phyloP scores from a whole-genome alignment of 1,140 invertebrate species.

The Meloidogyne chitwoodi region DNA sequence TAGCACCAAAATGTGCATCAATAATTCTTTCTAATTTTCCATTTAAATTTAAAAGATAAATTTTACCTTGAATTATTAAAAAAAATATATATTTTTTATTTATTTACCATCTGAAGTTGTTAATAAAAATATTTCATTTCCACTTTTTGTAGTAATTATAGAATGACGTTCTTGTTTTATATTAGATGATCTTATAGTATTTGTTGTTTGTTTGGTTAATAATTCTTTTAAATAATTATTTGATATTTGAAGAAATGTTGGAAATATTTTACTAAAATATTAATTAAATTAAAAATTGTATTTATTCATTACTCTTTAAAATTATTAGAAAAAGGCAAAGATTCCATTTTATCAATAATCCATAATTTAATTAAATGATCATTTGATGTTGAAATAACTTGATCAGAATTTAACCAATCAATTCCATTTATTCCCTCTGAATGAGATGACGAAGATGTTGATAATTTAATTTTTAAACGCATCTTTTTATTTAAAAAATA shows the following conservation, averaged over 20 bases:
- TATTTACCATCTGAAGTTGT: slow-evolving; percentile 29
- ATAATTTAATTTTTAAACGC: slow-evolving; percentile 9
- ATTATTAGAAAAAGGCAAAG: slow-evolving; percentile 48
- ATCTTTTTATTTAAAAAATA: neutral
- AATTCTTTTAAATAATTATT: neutral
- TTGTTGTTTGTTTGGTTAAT: neutral
- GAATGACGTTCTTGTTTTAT: neutral
- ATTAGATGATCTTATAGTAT: neutral
- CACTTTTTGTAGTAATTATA: neutral
- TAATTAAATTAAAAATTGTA: neutral
- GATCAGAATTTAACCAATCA: slow-evolving; percentile 43
- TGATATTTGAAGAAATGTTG: slow-evolving; percentile 18
- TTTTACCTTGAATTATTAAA: slow-evolving; percentile 68
- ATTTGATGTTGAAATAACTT: slow-evolving; percentile 75
- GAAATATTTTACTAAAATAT: slow-evolving; percentile 25
- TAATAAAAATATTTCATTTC: slow-evolving; percentile 25
- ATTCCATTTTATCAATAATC: slow-evolving; percentile 76
- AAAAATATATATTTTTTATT: neutral
- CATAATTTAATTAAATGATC: slow-evolving; percentile 83
- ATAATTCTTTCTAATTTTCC: slow-evolving; percentile 87
- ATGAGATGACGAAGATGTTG: neutral
- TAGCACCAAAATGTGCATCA: slow-evolving; percentile 83
- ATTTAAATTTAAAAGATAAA: slow-evolving; percentile 78
- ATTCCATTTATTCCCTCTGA: slow-evolving; percentile 18
- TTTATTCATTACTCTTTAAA: slow-evolving; percentile 6